Percentiles rank a stretch among this genome's conserved stretches.
phyloP scores from a whole-genome alignment of 1,140 invertebrate genomes.

The Eurosta solidaginis region DNA sequence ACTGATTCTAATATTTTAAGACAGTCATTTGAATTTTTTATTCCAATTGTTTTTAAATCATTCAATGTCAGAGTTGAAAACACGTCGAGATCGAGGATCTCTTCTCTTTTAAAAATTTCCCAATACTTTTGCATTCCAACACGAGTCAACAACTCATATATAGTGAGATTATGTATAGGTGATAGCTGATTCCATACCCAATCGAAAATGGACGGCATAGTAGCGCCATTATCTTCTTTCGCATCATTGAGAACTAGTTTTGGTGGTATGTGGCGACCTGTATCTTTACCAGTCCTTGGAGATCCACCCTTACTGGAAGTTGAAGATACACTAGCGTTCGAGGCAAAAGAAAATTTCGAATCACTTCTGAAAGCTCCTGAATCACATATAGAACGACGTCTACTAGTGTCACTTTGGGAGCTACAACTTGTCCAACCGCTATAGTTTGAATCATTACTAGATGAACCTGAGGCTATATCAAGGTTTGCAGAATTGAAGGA shows the following conservation, averaged over 20 bases:
- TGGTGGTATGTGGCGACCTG: background rate
- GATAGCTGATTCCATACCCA: background rate
- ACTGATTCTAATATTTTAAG: slow-evolving; percentile 6
- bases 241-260: background rate
- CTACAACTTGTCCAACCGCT: background rate
- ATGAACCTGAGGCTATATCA: too few relatives aligned
- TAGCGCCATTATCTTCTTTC: background rate
- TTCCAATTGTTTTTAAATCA: slow-evolving; percentile 9
- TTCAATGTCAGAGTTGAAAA: slow-evolving; percentile 7
- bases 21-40: background rate
- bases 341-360: background rate
- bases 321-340: background rate
- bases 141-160: background rate
- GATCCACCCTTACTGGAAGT: too few relatives aligned
- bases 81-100: slow-evolving; percentile 15
- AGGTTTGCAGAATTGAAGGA: too few relatives aligned
- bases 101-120: background rate
- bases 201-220: background rate
- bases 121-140: slow-evolving; percentile 14
- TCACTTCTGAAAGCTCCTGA: too few relatives aligned
- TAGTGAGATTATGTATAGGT: background rate
- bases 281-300: too few relatives aligned
- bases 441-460: too few relatives aligned
- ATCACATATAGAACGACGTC: background rate
- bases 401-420: background rate